Base-by-base conservation (phyloP, 2,888 invertebrate species). In the Drosophila ustulata region DNA sequence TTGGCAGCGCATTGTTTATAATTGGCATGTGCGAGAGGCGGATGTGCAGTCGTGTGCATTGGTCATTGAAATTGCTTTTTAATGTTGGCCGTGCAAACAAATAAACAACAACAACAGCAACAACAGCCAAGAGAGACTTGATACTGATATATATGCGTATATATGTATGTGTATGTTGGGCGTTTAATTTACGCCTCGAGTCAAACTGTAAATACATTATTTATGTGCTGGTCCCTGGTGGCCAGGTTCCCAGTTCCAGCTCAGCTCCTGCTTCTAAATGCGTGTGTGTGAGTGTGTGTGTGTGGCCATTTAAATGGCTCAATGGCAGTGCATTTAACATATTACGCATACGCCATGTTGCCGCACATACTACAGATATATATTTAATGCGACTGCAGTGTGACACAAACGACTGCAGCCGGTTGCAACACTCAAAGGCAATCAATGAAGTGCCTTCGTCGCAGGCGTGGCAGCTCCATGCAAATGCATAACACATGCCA, bases 21-120 rank as follows among this genome's bases (percentile, higher is more conserved):
- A 82, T 80, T 82, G 86, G 65, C 77, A 66, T 69, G 49, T 47
- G 49, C 23, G 18, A 41, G 59, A 26, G 37, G 52, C 57, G 65
- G 57, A 56, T 83, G 80, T 80, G 80, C 71, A 83, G 69, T 80
- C 75, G 84, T 84, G 80, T 81, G 80, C 84, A 81, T 72, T 84
- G 84, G 75, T 78, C 79, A 82, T 82, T 80, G 79, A 80, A 80
- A 80, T 80, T 82, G 82, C 75, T 82, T 80, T 82, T 80, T 80
- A 82, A 82, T 79, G 82, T 79, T 70, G 75, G 52, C 59, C 56
- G 62, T 79, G 71, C 71, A 75, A 78, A 66, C 69, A 78, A 78
- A 79, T 78, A 68, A 74, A 78, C 57, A 78, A 63, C 53, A 50
- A 11, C 58, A 25, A 46, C 25, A 2, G n/a, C 18, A 2, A n/a